These are phyloP conservation scores for Chouioia cunea DNA, from an alignment of 2,888 invertebrate genomes.

Conservation along the genomic window DNA sequence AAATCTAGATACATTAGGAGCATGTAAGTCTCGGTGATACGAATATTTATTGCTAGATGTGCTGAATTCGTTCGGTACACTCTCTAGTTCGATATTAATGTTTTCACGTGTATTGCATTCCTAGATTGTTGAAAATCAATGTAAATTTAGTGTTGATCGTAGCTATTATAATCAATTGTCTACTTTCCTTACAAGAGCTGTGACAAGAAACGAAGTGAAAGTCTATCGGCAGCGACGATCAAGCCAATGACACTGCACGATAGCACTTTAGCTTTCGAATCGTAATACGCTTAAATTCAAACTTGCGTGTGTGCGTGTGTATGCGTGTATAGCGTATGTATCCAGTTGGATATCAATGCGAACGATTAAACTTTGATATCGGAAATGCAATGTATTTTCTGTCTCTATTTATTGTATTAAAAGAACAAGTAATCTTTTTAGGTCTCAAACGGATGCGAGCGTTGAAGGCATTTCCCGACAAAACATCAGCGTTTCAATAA, in stretches of 20 bases:
- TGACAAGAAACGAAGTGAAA: conserved; percentile 21
- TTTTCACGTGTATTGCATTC: conserved; percentile 42
- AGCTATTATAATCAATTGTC: conserved; percentile 29
- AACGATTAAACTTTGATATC: conserved; percentile 11
- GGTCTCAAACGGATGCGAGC: background rate
- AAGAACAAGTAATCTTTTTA: conserved; percentile 12
- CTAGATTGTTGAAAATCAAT: conserved; percentile 28
- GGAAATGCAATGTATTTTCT: conserved; percentile 10
- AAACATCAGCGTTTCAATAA: conserved; percentile 13
- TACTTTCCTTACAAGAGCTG: conserved; percentile 22
- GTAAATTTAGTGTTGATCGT: conserved; percentile 36
- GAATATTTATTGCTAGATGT: conserved; percentile 38
- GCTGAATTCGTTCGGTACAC: conserved; percentile 21
- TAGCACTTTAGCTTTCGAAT: conserved; percentile 2
- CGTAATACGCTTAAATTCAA: background rate
- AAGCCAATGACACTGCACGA: conserved; percentile 29
- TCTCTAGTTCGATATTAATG: conserved; percentile 53
- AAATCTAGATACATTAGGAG: conserved; percentile 5
- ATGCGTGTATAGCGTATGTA: conserved; percentile 15
- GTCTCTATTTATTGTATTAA: conserved; percentile 4
- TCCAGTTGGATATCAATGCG: conserved; percentile 3
- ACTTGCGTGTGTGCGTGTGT: conserved; percentile 29
- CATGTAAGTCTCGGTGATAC: conserved; percentile 18
- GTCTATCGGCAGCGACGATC: conserved; percentile 8
- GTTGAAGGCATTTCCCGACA: background rate